These are phyloP conservation scores for Protonemura montana DNA, from an alignment of 2,888 invertebrate species.

Conservation along the genomic window DNA sequence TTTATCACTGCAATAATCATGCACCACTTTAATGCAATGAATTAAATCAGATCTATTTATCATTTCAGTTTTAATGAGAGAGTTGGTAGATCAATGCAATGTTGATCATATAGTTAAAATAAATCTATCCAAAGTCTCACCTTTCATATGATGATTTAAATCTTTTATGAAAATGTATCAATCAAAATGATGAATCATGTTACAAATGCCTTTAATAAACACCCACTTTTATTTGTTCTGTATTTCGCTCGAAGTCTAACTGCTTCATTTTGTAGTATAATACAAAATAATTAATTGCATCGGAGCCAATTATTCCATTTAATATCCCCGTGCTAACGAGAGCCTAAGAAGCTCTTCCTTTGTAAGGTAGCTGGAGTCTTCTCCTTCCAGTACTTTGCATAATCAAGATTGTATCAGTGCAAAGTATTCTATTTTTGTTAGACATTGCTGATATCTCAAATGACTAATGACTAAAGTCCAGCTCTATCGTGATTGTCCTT, in stretches of 20 bases:
- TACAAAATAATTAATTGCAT: conserved; percentile 12
- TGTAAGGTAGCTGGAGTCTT: background rate
- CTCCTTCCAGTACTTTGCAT: background rate
- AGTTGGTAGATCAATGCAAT: background rate
- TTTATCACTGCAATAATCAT: background rate
- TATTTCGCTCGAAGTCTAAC: background rate
- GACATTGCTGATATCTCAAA: background rate
- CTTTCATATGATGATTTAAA: background rate
- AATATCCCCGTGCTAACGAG: background rate
- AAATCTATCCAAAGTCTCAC: background rate
- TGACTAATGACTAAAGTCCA: background rate
- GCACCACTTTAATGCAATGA: background rate
- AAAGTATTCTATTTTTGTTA: background rate
- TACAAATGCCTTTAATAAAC: background rate
- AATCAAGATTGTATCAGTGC: background rate
- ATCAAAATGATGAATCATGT: conserved; percentile 4
- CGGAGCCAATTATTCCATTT: background rate
- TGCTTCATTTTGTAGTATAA: background rate
- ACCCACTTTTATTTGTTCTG: background rate
- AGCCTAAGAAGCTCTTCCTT: background rate
- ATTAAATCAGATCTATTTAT: background rate
- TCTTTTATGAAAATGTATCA: background rate
- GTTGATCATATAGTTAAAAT: background rate
- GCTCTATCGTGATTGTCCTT: background rate
- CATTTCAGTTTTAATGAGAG: background rate